Conservation (phyloP, 2,113 vertebrate species). For the Pygoscelis antarcticus region DNA sequence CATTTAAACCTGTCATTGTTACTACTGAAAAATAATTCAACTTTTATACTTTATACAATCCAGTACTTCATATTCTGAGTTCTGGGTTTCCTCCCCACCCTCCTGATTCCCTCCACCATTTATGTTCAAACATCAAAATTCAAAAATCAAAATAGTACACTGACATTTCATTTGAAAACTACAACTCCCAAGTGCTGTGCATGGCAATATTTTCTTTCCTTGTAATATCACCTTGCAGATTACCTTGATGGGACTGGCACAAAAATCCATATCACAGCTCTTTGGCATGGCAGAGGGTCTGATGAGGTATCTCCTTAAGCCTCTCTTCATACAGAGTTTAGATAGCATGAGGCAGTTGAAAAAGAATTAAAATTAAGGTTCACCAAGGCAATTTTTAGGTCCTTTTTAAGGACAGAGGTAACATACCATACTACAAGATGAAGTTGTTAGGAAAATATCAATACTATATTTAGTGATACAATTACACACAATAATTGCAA, state of each 20-base stretch:
- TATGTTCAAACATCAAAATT: neutral
- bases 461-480: neutral
- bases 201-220: neutral
- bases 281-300: neutral
- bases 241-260: neutral
- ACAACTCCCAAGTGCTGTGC: neutral
- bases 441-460: neutral
- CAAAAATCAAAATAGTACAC: neutral
- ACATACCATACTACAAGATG: neutral
- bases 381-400: neutral
- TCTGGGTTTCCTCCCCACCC: neutral
- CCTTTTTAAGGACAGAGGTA: neutral
- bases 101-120: neutral
- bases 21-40: neutral
- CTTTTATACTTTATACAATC: neutral
- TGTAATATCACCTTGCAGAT: neutral
- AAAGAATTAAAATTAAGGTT: neutral
- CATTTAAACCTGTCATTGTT: neutral
- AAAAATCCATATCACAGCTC: neutral
- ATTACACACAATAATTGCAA: neutral
- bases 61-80: neutral
- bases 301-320: neutral
- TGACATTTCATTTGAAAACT: neutral
- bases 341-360: neutral
- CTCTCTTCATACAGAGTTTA: neutral